phyloP scores from a whole-genome alignment of 2,888 invertebrate species.

The Lamellibrachia satsuma region DNA sequence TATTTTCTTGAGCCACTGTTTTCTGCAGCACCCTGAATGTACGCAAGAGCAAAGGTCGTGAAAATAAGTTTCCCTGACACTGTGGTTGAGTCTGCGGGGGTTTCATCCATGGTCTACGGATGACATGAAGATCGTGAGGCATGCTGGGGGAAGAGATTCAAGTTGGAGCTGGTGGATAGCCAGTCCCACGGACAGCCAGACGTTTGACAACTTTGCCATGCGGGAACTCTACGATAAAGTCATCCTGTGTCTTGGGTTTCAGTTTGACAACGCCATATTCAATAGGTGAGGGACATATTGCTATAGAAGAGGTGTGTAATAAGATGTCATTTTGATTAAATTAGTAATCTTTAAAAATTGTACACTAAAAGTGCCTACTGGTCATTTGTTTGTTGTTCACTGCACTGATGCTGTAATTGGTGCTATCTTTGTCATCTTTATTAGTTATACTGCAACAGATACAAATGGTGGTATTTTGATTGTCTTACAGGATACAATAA shows the following conservation, averaged over 20 bases:
- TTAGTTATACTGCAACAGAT: too few species aligned
- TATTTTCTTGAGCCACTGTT: background rate
- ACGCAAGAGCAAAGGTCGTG: too few species aligned
- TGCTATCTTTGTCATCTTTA: too few species aligned
- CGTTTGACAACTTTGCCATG: constrained; percentile 63
- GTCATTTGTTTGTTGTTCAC: too few species aligned
- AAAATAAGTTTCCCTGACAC: constrained; percentile 66
- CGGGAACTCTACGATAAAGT: constrained; percentile 66
- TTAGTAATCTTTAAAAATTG: background rate
- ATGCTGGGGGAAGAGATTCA: background rate
- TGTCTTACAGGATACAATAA: too few species aligned
- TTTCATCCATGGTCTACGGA: constrained; percentile 56
- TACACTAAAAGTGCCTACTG: too few species aligned
- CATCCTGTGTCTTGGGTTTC: constrained; percentile 66
- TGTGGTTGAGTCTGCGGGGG: constrained; percentile 65
- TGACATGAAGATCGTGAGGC: constrained; percentile 50
- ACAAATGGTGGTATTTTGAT: too few species aligned
- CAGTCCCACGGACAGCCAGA: background rate
- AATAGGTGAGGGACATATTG: constrained; percentile 51
- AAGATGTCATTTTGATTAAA: background rate
- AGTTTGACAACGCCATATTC: constrained; percentile 63
- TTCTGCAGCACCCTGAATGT: too few species aligned
- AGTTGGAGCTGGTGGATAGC: background rate
- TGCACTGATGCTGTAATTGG: too few species aligned
- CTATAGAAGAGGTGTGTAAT: background rate